Evolutionary conservation across 2,888 invertebrate genomes (phyloP), one percentile per base, ranked within the genome.

Genomic region (Trissolcus brochymenae): DNA sequence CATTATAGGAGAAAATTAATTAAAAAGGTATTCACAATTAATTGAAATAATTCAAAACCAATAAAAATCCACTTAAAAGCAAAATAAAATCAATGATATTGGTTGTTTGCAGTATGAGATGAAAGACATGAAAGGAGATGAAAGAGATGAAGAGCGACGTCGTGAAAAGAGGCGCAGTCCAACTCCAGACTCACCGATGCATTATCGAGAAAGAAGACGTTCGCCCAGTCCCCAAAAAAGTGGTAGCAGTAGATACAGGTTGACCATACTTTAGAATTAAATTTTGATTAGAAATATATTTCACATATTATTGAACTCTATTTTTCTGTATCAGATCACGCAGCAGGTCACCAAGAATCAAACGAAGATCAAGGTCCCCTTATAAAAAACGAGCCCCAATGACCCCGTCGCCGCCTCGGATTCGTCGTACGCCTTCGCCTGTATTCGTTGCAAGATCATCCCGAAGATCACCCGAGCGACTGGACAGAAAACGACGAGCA

Each of bases 1-100:
- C 95, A 97, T 90, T 98, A 97, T 90, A 90, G 98, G 40, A 92
- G 95, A 83, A 97, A 97, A 88, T 92, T 98, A 67, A 92, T 98
- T 79, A 93, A 94, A 88, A 96, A 96, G 92, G 96, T 95, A 35
- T 11, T 11, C 0, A 35, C 11, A 11, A 9, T 11, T 29, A 29
- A 7, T 3, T 25, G 3, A 25, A 9, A 35, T 11, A 9, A 9
- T 29, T 29, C 7, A 29, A 29, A 29, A 29, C 6, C 29, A 29
- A 35, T 1, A 35, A 9, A 7, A 35, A 46, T 2, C 2, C 11
- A 14, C 16, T 16, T 46, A 43, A 43, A 4, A 43, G 0, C 43
- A 4, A 25, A 25, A 4, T 25, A 9, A 16, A 46, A 11, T 16
- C n/a, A 46, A 2, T 35, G 1, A 35, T 9, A 19, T 25, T 25